Conservation (phyloP, 2,888 invertebrate genomes). For the Synanthedon myopaeformis region DNA sequence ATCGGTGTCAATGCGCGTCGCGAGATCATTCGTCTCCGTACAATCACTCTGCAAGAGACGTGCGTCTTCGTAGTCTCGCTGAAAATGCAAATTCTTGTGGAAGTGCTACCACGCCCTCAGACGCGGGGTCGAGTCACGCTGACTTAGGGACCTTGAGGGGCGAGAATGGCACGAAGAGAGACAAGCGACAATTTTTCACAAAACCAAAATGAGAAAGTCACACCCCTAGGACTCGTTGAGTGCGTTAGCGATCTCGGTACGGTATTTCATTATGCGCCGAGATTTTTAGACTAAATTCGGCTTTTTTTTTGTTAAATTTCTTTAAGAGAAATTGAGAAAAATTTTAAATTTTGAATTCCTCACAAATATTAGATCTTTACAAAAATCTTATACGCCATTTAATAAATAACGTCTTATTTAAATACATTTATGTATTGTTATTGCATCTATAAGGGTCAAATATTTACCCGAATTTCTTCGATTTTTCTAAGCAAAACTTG, state of each 20-base stretch:
- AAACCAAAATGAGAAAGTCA: conserved; percentile 57
- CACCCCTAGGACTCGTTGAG: conserved; percentile 43
- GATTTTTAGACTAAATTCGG: conserved; percentile 17
- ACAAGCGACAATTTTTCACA: conserved; percentile 55
- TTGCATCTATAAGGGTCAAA: no score
- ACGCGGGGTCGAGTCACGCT: conserved; percentile 25
- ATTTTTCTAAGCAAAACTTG: no score
- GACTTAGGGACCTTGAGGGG: conserved; percentile 36
- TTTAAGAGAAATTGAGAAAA: no score
- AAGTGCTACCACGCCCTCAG: conserved; percentile 57
- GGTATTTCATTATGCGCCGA: conserved; percentile 36
- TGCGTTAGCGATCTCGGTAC: conserved; percentile 26
- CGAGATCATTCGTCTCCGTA: conserved; percentile 53
- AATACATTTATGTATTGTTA: no score
- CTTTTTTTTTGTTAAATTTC: no score
- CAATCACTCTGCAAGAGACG: conserved; percentile 58
- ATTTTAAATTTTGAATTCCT: no score
- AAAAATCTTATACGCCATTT: no score
- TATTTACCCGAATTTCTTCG: no score
- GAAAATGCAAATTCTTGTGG: conserved; percentile 63
- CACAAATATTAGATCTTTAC: no score
- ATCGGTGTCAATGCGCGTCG: conserved; percentile 21
- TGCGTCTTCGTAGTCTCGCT: conserved; percentile 58
- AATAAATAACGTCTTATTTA: no score
- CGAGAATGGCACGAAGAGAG: conserved; percentile 16